A percentile compares a stretch with the other conserved stretches of the same genome.
These are phyloP conservation scores for Saimiri boliviensis DNA, from an alignment of 2,113 vertebrate genomes.

Conservation along the genomic window DNA sequence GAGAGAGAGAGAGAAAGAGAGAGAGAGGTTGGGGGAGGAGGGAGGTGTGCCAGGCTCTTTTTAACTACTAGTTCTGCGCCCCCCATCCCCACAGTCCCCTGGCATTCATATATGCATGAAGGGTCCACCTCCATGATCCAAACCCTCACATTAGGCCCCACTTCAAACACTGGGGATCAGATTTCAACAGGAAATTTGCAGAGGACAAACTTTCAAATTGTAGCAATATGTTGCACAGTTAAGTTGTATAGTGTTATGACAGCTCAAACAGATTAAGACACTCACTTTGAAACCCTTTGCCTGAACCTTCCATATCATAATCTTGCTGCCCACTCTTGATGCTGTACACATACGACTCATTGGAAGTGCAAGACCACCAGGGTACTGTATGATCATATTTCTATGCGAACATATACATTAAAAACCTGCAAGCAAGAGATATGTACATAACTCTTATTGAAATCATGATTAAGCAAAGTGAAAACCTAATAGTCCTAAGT, in stretches of 20 bases:
- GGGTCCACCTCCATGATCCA: not conserved
- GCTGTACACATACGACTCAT: not conserved
- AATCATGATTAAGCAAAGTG: not conserved
- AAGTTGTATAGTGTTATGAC: not conserved
- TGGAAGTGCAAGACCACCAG: not conserved
- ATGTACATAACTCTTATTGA: not conserved
- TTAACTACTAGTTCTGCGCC: not conserved
- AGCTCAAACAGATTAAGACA: not conserved
- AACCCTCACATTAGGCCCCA: not conserved
- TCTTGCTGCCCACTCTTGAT: not conserved
- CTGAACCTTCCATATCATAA: not conserved
- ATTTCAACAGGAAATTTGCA: not conserved
- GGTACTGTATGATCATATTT: rapidly evolving
- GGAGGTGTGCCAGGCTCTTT: not conserved
- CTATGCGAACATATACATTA: not conserved
- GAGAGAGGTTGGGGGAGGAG: not conserved
- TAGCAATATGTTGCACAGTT: not conserved
- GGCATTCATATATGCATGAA: no score
- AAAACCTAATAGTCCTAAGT: not conserved
- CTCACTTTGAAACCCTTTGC: not conserved
- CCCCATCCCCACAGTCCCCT: not conserved
- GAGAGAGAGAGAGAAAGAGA: no score
- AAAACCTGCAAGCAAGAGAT: not conserved
- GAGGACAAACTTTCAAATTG: not conserved
- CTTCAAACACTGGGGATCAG: not conserved